Evolutionary conservation across 2,113 vertebrate genomes (phyloP).

Genomic region (Calypte anna): DNA sequence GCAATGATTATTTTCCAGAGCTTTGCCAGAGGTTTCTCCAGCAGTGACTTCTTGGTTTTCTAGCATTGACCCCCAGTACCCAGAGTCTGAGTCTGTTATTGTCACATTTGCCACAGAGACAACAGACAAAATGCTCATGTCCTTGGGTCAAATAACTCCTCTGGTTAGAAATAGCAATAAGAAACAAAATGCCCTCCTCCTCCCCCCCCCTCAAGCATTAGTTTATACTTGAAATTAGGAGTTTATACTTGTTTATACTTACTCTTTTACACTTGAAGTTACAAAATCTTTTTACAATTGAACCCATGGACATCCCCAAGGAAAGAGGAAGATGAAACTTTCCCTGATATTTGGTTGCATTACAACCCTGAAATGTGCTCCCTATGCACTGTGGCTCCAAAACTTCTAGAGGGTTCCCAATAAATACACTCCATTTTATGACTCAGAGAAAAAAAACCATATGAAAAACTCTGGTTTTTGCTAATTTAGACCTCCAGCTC

Average conservation of each 20-base stretch:
- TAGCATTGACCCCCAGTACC: neutral
- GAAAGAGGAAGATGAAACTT: neutral
- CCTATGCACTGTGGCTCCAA: neutral
- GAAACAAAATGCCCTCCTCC: neutral
- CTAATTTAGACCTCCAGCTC: constrained; percentile 59
- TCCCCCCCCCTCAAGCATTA: neutral
- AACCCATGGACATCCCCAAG: neutral
- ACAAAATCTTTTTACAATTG: neutral
- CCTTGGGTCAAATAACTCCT: neutral
- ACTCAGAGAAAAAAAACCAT: neutral
- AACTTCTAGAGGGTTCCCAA: neutral
- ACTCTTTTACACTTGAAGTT: neutral
- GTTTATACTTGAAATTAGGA: no score
- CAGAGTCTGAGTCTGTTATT: no score
- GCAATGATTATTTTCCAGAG: neutral
- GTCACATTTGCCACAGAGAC: neutral
- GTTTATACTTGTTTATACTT: no score
- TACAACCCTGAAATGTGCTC: neutral
- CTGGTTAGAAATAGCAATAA: neutral
- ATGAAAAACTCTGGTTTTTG: constrained; percentile 32
- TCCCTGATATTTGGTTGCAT: neutral
- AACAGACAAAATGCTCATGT: neutral
- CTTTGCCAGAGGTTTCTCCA: neutral
- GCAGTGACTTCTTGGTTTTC: neutral
- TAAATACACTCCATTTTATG: neutral